Conservation (phyloP, 2,113 vertebrate genomes). For the Falcunculus frontatus region DNA sequence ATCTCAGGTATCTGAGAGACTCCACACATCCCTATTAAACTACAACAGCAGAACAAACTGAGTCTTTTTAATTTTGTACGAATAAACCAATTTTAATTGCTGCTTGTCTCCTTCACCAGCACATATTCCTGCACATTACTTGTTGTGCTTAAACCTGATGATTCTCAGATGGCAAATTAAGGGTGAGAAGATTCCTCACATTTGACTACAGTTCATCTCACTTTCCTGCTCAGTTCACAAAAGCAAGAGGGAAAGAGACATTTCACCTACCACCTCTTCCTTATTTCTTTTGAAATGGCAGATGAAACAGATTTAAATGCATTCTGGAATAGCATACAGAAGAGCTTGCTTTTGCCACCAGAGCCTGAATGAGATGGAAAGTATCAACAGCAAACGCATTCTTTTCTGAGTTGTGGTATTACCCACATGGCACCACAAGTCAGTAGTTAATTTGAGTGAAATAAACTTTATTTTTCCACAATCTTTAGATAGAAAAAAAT, state of each 20-base stretch:
- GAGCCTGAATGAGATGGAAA: neutral
- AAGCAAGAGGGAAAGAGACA: neutral
- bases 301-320: neutral
- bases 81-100: constrained; percentile 11
- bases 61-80: neutral
- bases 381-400: neutral
- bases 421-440: neutral
- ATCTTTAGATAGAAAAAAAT: neutral
- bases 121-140: neutral
- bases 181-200: neutral
- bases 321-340: neutral
- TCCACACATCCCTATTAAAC: neutral
- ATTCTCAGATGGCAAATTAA: constrained; percentile 12
- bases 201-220: neutral
- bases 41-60: neutral
- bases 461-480: neutral
- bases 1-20: neutral
- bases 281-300: neutral
- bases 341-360: neutral
- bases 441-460: neutral
- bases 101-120: neutral
- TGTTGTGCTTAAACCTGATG: neutral
- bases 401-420: neutral
- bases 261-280: neutral
- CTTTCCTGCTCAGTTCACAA: neutral